Evolutionary conservation across 2,797 vertebrate genomes (phyloP), one percentile per base, ranked within the genome.

Genomic region (Salmo trutta): DNA sequence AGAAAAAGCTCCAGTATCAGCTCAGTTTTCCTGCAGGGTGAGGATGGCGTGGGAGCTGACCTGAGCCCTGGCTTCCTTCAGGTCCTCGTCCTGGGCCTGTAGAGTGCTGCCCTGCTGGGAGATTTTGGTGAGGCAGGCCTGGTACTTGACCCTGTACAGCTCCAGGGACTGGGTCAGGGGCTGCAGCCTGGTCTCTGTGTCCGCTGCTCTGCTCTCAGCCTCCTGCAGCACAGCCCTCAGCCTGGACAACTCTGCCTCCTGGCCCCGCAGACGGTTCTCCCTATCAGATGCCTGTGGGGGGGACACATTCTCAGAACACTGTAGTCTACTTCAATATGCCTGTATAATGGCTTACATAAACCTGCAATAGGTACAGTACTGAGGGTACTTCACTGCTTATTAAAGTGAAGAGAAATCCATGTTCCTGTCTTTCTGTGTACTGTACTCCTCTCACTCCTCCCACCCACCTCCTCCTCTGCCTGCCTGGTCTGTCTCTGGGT

Each of bases 111-210:
- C 92, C 77, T 93, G 90, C 75, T 93, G 85, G 54, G 90, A 78
- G 0, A 90, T 84, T 70, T 92, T 90, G 84, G 78, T 87, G 75
- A 94, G 75, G 36, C 91, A 92, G 21, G 91, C 81, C 88, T 94
- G 93, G 77, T 92, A 93, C 86, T 93, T 94, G 82, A 92, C 89
- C 81, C 88, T 88, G 83, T 89, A 90, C 53, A 93, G 85, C 75
- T 91, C 92, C 76, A 91, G 85, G 47, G 91, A 92, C 74, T 88
- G 86, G 59, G 88, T 87, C 17, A 93, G 81, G 6, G 82, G 83
- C 82, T 83, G 24, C 14, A 90, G 88, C 75, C 90, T 92, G 84
- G 84, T 75, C 80, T 92, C 87, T 0, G 88, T 85, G 65, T 91
- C 90, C 21, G 76, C 75, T 1, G 91, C 86, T 54, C 84, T 73